These are phyloP conservation scores for Myzus persicae DNA, from an alignment of 1,140 invertebrate species.

Conservation along the genomic window DNA sequence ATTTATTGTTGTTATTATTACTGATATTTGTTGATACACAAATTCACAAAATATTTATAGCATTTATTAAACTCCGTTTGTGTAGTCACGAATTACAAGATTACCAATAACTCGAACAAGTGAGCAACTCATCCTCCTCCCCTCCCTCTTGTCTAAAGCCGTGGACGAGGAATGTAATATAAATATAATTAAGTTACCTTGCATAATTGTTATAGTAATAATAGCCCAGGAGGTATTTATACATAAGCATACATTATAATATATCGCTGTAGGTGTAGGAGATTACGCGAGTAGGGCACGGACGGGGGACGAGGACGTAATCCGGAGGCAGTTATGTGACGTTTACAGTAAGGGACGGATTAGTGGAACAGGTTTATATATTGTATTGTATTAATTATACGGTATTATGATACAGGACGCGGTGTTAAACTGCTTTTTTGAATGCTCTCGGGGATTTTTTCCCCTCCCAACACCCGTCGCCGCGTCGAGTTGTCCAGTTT, in stretches of 20 bases:
- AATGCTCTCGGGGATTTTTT: not conserved
- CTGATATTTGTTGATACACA: no score
- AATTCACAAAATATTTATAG: no score
- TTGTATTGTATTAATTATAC: conserved; percentile 44
- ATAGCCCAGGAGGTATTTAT: not conserved
- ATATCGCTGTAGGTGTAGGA: not conserved
- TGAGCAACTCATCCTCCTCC: no score
- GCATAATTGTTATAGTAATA: not conserved
- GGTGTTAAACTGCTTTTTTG: not conserved
- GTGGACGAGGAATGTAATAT: not conserved
- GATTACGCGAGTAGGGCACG: not conserved
- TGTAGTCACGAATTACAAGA: no score
- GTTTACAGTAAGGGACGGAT: conserved; percentile 49
- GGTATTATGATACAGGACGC: not conserved
- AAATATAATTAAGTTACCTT: not conserved
- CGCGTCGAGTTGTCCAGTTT: not conserved
- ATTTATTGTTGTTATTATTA: no score
- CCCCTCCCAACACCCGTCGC: not conserved
- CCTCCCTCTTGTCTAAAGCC: no score
- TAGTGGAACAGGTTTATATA: conserved; percentile 45
- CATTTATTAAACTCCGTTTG: no score
- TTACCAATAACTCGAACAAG: no score
- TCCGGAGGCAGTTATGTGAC: conserved; percentile 28
- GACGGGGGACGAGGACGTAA: not conserved
- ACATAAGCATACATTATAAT: not conserved